phyloP scores from a whole-genome alignment of 2,888 invertebrate genomes.

The Seladonia tumulorum region DNA sequence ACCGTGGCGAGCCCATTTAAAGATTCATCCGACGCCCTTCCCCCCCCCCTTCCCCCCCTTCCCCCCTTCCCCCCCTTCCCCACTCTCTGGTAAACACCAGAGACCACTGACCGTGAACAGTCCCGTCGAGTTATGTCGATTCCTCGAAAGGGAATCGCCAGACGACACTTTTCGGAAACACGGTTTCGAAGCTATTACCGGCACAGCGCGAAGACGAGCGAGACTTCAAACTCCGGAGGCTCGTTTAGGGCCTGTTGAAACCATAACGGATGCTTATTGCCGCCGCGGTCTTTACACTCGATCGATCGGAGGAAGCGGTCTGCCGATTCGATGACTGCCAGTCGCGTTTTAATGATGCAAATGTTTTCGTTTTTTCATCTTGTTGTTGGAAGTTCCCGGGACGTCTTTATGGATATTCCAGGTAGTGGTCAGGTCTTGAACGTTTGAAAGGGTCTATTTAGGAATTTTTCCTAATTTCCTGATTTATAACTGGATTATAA shows the following conservation, averaged over 20 bases:
- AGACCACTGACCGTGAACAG: conserved; percentile 17
- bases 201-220: not conserved
- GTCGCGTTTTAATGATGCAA: not conserved
- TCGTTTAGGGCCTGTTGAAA: not conserved
- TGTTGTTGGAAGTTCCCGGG: too few relatives aligned
- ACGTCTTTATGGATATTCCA: too few relatives aligned
- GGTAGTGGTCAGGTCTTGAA: too few relatives aligned
- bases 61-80: too few relatives aligned
- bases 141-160: conserved; percentile 24
- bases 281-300: not conserved
- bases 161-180: conserved; percentile 5
- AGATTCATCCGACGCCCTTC: conserved; percentile 27
- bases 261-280: not conserved
- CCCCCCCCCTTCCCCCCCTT: too few relatives aligned
- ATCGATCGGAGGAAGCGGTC: not conserved
- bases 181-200: not conserved
- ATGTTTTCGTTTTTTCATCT: not conserved
- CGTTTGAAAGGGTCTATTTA: too few relatives aligned
- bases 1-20: conserved; percentile 44
- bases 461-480: too few relatives aligned
- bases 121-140: not conserved
- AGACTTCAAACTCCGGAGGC: not conserved
- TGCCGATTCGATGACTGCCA: not conserved
- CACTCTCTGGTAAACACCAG: conserved; percentile 31
- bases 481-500: too few relatives aligned